phyloP scores from a whole-genome alignment of 2,888 invertebrate species.

The Prostheceraeus crozeri region DNA sequence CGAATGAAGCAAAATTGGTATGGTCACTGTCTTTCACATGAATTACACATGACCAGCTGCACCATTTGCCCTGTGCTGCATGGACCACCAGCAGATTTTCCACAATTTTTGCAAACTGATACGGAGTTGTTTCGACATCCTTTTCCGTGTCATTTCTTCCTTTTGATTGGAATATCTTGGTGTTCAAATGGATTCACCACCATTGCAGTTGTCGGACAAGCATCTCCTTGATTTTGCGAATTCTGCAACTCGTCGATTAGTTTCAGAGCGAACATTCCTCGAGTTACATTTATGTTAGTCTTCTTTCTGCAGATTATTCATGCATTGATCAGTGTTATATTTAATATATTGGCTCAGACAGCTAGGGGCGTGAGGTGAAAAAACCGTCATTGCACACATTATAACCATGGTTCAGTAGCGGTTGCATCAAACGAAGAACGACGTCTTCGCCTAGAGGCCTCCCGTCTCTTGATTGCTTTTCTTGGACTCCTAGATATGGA shows the following conservation, averaged over 20 bases:
- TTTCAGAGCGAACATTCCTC: constrained; percentile 16
- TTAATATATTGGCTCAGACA: constrained; percentile 21
- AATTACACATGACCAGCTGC: too few species aligned
- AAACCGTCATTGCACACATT: constrained; percentile 9
- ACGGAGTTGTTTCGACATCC: constrained; percentile 24
- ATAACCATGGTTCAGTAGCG: constrained; percentile 20
- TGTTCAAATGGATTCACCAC: constrained; percentile 1
- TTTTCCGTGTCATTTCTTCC: constrained; percentile 9
- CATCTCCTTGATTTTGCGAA: too few species aligned
- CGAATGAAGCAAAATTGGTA: too few species aligned
- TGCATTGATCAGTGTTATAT: constrained; percentile 14
- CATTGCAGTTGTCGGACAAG: too few species aligned
- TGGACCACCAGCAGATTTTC: too few species aligned
- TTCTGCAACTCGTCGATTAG: constrained; percentile 6
- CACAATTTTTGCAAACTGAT: neutral
- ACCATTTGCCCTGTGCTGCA: too few species aligned
- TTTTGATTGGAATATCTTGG: constrained; percentile 14
- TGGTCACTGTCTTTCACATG: too few species aligned
- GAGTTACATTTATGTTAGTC: neutral
- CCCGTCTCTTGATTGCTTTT: too few species aligned
- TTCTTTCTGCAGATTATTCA: constrained; percentile 2
- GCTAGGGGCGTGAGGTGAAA: constrained; percentile 18
- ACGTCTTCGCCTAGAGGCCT: constrained; percentile 23
- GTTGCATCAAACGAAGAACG: constrained; percentile 4
- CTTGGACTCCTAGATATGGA: too few species aligned